phyloP scores from a whole-genome alignment of 2,888 invertebrate species.

The Matsumyia berberina region DNA sequence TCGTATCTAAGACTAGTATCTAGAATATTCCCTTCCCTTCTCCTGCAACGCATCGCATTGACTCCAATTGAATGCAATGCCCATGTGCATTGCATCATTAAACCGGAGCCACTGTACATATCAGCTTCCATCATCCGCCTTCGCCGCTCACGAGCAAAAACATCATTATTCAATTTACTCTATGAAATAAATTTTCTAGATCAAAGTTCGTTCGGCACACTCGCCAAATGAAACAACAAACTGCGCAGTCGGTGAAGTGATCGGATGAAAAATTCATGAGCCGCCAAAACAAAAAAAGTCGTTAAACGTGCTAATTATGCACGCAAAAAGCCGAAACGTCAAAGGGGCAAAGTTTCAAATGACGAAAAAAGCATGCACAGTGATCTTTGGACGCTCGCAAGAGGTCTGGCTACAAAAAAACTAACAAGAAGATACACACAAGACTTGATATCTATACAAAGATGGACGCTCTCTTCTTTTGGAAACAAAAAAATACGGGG shows the following conservation, averaged over 20 bases:
- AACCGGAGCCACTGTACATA: too few species aligned
- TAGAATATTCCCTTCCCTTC: slow-evolving; percentile 22
- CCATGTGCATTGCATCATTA: slow-evolving; percentile 74
- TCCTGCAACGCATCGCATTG: slow-evolving; percentile 77
- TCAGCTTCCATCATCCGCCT: background rate
- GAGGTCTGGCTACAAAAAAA: slow-evolving; percentile 34
- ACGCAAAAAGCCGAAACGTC: slow-evolving; percentile 51
- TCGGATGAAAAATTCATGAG: slow-evolving; percentile 39
- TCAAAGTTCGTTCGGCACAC: slow-evolving; percentile 48
- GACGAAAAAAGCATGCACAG: slow-evolving; percentile 10
- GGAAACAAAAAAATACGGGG: slow-evolving; percentile 18
- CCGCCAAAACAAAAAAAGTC: slow-evolving; percentile 4
- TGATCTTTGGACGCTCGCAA: background rate
- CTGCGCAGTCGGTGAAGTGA: slow-evolving; percentile 50
- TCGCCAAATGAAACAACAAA: slow-evolving; percentile 29
- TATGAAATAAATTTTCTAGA: slow-evolving; percentile 39
- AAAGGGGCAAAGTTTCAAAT: slow-evolving; percentile 69
- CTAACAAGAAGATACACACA: background rate
- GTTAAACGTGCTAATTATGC: slow-evolving; percentile 36
- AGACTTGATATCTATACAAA: background rate
- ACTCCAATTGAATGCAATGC: slow-evolving; percentile 80
- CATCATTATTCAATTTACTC: slow-evolving; percentile 55
- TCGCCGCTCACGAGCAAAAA: slow-evolving; percentile 8
- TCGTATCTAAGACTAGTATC: slow-evolving; percentile 2
- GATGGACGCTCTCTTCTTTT: background rate